phyloP scores from a whole-genome alignment of 2,888 invertebrate species.

The Fragum fragum region DNA sequence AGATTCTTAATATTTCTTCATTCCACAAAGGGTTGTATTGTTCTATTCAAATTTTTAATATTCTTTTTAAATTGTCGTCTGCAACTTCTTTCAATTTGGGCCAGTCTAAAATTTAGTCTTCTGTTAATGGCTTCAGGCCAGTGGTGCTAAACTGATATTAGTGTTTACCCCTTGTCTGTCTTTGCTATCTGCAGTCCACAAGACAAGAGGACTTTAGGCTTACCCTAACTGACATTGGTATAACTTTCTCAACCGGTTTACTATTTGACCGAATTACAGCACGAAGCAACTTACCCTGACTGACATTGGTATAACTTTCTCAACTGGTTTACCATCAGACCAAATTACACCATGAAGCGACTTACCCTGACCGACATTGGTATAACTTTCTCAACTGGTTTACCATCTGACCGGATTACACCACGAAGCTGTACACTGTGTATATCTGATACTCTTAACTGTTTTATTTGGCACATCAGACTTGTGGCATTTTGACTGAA shows the following conservation, averaged over 20 bases:
- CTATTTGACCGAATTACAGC: slow-evolving; percentile 81
- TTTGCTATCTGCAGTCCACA: too few species aligned
- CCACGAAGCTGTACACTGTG: slow-evolving; percentile 78
- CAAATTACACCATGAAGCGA: too few species aligned
- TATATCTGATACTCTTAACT: slow-evolving; percentile 70
- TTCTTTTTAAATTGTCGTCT: too few species aligned
- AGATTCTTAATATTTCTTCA: too few species aligned
- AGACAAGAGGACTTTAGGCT: too few species aligned
- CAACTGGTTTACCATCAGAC: slow-evolving; percentile 77
- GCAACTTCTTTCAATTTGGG: too few species aligned
- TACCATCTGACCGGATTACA: slow-evolving; percentile 79
- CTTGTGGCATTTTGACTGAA: slow-evolving; percentile 43
- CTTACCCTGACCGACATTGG: slow-evolving; percentile 76
- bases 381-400: slow-evolving; percentile 76
- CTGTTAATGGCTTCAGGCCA: too few species aligned
- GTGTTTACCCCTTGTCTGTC: too few species aligned
- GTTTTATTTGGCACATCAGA: slow-evolving; percentile 56
- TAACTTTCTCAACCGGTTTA: slow-evolving; percentile 74
- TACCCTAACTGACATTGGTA: slow-evolving; percentile 77
- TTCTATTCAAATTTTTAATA: too few species aligned
- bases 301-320: slow-evolving; percentile 76
- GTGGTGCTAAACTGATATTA: too few species aligned
- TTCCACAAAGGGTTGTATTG: too few species aligned
- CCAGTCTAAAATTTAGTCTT: too few species aligned
- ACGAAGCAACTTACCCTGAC: slow-evolving; percentile 76